phyloP scores from a whole-genome alignment of 2,888 invertebrate species.

The Psylliodes chrysocephalus region DNA sequence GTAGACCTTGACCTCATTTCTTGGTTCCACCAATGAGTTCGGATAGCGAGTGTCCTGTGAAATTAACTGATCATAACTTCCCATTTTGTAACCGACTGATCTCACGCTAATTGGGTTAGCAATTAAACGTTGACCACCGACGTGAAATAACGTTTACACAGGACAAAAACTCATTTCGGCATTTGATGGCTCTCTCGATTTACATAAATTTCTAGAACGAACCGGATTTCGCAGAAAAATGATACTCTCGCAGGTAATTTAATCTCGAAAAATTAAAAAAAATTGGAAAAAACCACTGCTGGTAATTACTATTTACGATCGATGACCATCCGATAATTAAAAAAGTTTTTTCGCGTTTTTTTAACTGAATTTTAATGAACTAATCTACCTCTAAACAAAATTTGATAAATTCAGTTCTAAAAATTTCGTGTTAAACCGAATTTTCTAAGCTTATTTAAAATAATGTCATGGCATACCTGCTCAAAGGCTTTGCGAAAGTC shows the following conservation, averaged over 20 bases:
- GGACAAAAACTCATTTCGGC: constrained; percentile 36
- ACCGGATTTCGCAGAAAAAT: not conserved
- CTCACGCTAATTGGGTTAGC: constrained; percentile 50
- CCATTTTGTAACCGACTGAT: constrained; percentile 53
- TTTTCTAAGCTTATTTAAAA: too few species aligned
- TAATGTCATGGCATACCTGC: too few species aligned
- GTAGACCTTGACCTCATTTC: not conserved
- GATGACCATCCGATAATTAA: not conserved
- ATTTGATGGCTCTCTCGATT: constrained; percentile 27
- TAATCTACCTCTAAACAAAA: too few species aligned
- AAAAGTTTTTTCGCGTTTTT: too few species aligned
- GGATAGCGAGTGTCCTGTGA: constrained; percentile 44
- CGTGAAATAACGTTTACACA: constrained; percentile 34
- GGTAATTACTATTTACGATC: not conserved
- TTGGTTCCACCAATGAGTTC: not conserved
- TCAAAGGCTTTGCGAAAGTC: too few species aligned
- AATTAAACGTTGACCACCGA: constrained; percentile 41
- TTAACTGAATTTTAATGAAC: too few species aligned
- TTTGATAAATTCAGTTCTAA: too few species aligned
- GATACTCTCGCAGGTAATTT: not conserved
- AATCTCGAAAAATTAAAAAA: not conserved
- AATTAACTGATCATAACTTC: constrained; percentile 60
- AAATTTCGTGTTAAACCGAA: too few species aligned
- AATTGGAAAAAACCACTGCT: not conserved
- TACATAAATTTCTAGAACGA: constrained; percentile 14